phyloP scores from a whole-genome alignment of 1,140 invertebrate species.

The Drosophila persimilis region DNA sequence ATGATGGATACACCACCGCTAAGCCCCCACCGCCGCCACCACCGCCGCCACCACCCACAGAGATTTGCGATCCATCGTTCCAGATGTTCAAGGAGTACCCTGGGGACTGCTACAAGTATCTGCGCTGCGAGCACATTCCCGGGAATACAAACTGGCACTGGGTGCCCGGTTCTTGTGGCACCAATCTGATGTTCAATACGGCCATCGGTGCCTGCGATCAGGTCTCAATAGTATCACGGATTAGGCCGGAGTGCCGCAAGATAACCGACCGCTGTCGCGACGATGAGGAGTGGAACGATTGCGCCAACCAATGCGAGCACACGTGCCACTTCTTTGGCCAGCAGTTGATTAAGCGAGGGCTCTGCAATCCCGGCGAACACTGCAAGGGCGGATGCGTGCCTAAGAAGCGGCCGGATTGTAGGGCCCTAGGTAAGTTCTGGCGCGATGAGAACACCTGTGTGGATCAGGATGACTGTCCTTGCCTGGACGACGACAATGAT shows the following conservation, averaged over 20 bases:
- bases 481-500: constrained; percentile 83
- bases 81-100: constrained; percentile 83
- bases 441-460: constrained; percentile 89
- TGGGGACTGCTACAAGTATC: constrained; percentile 85
- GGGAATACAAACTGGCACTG: constrained; percentile 14
- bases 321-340: constrained; percentile 85
- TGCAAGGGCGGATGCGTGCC: constrained; percentile 82
- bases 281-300: constrained; percentile 84
- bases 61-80: constrained; percentile 2
- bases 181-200: constrained; percentile 85
- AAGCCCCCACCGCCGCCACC: constrained; percentile 13
- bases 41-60: constrained; percentile 19
- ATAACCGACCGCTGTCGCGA: constrained; percentile 40
- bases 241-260: neutral
- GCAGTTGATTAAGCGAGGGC: constrained; percentile 49
- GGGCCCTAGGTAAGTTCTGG: constrained; percentile 84
- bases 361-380: constrained; percentile 66
- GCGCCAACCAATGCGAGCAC: constrained; percentile 86
- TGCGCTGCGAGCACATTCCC: constrained; percentile 84
- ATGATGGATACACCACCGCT: constrained; percentile 26
- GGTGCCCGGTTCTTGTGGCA: neutral
- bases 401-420: constrained; percentile 60
- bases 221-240: constrained; percentile 84
- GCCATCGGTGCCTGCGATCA: constrained; percentile 86
- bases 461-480: constrained; percentile 87